Conservation (phyloP, 2,113 vertebrate genomes). For the Chaetodon auriga region DNA sequence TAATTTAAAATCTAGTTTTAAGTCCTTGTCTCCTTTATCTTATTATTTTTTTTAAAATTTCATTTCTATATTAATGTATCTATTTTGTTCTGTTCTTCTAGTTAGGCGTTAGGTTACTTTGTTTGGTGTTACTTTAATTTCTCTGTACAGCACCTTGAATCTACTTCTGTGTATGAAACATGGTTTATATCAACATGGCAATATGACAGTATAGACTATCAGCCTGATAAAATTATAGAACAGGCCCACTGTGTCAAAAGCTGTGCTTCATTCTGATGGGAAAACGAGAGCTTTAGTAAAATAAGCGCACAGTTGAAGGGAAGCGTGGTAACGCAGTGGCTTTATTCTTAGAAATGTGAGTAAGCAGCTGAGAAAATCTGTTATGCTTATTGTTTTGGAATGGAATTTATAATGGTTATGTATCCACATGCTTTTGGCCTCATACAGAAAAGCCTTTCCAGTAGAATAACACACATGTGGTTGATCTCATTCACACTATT, state of each 20-base stretch:
- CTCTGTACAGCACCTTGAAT: too few relatives aligned
- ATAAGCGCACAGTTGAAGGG: neutral
- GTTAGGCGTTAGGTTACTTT: too few relatives aligned
- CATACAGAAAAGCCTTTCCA: neutral
- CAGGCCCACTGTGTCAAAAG: neutral
- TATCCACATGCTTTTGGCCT: neutral
- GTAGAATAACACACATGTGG: neutral
- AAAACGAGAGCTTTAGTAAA: neutral
- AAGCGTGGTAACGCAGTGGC: neutral
- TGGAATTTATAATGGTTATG: neutral
- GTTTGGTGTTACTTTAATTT: too few relatives aligned
- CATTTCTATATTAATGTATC: too few relatives aligned
- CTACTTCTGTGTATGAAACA: too few relatives aligned
- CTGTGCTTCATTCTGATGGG: neutral
- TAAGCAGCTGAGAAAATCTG: neutral
- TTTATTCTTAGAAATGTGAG: neutral
- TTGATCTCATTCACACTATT: neutral
- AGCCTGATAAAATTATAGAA: neutral
- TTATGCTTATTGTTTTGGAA: neutral
- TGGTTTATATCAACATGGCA: neutral
- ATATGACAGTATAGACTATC: neutral
- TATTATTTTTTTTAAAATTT: too few relatives aligned
- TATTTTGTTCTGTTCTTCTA: too few relatives aligned
- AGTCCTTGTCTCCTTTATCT: too few relatives aligned
- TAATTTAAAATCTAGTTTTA: too few relatives aligned